Evolutionary conservation across 2,113 vertebrate species (phyloP), one percentile per base, ranked within the genome.

Genomic region (Nannobrachium achirus): DNA sequence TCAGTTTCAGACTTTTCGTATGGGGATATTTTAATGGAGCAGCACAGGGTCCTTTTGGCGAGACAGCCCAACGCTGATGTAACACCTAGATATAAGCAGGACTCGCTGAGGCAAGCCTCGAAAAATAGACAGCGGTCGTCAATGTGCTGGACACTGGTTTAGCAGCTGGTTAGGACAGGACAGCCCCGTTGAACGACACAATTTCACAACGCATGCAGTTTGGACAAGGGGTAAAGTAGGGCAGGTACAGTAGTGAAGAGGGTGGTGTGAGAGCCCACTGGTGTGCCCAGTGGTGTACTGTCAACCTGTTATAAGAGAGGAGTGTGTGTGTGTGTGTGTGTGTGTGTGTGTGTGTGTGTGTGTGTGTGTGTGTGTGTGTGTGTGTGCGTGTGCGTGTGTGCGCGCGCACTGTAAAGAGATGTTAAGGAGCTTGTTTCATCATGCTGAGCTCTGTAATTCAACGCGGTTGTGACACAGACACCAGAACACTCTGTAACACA

Each of bases 391-490:
- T 25, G 39, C 46, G 8, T 6, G 8, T 8, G 70, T 75, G 38
- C 1, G 51, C 52, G 57, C 52, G 57, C 56, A 61, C 50, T 73
- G 83, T 75, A 87, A 82, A 88, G 72, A 70, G 75, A 90, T 81
- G 85, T 80, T 86, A 81, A 88, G 74, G 58, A 78, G 73, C 77
- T 87, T 84, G 81, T 80, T 86, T 76, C 74, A 84, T 89, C 81
- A 83, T 76, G 77, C 77, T 82, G 86, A 89, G 81, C 52, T 81
- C 74, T 25, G 56, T 88, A 88, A 89, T 87, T 86, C 70, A 85
- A 78, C 84, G 75, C 63, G 83, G 88, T 74, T 60, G 77, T 0
- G 69, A 87, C 82, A 80, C 75, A 63, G 61, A 71, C 79, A 75
- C 48, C 72, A 72, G 75, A 75, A 78, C 63, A 52, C 71, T 86